Percentiles rank a stretch among this genome's conserved stretches.
These are phyloP conservation scores for Adelphocoris suturalis DNA, from an alignment of 2,888 invertebrate genomes.

Conservation along the genomic window DNA sequence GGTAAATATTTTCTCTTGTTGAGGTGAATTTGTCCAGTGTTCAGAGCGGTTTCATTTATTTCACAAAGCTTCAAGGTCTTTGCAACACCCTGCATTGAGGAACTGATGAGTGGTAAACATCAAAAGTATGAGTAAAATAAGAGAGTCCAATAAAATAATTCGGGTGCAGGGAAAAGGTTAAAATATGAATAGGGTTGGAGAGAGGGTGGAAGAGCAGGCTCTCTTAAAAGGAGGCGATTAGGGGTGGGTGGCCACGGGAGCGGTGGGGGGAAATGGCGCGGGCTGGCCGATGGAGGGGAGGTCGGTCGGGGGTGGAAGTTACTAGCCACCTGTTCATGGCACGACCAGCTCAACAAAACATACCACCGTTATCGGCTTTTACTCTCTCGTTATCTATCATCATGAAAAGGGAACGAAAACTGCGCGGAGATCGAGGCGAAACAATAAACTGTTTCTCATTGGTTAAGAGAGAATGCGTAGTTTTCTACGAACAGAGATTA, in stretches of 20 bases:
- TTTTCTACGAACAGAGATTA: too few relatives aligned
- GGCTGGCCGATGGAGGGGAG: conserved; percentile 30
- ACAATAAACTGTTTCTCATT: not conserved
- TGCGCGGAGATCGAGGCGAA: not conserved
- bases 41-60: too few relatives aligned
- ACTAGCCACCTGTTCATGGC: conserved; percentile 77
- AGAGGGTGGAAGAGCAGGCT: not conserved
- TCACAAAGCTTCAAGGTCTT: too few relatives aligned
- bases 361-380: conserved; percentile 66
- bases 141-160: conserved; percentile 56
- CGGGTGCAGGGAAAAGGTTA: conserved; percentile 59
- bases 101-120: not conserved
- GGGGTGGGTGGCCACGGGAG: conserved; percentile 2
- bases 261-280: conserved; percentile 33
- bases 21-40: too few relatives aligned
- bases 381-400: conserved; percentile 65
- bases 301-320: conserved; percentile 72
- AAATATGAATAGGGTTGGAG: conserved; percentile 60
- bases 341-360: conserved; percentile 68
- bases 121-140: not conserved
- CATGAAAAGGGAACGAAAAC: conserved; percentile 39
- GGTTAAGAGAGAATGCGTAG: too few relatives aligned
- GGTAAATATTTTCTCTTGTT: too few relatives aligned
- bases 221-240: conserved; percentile 47
- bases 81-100: too few relatives aligned